Percentiles rank a stretch among this genome's conserved stretches.
These are phyloP conservation scores for Ceraclea dissimilis DNA, from an alignment of 2,888 invertebrate species.

Conservation along the genomic window DNA sequence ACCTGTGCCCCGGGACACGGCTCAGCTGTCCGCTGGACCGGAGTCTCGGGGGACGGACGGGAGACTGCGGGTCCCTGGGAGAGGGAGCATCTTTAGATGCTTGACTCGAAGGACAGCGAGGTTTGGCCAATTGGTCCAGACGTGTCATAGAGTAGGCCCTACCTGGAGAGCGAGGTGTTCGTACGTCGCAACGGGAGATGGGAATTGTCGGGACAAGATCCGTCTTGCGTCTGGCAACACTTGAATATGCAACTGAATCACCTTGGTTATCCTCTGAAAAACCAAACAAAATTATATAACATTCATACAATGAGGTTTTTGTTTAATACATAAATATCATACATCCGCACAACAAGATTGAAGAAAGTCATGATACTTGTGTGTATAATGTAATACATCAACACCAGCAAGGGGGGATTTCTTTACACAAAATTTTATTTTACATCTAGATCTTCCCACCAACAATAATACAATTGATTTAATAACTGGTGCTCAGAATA, in stretches of 20 bases:
- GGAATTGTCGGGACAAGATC: conserved; percentile 88
- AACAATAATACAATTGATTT: too few relatives aligned
- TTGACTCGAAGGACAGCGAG: conserved; percentile 43
- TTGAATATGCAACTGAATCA: conserved; percentile 52
- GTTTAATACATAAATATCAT: too few relatives aligned
- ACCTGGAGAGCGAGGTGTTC: conserved; percentile 47
- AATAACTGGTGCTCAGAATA: too few relatives aligned
- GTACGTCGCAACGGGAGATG: conserved; percentile 39
- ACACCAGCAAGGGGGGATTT: too few relatives aligned
- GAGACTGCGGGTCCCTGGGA: conserved; percentile 30
- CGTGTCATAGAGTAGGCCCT: conserved; percentile 93
- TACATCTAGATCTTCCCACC: too few relatives aligned
- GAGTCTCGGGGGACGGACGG: conserved; percentile 37
- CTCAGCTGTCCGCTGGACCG: conserved; percentile 25
- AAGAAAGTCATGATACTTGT: too few relatives aligned
- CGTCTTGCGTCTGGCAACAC: conserved; percentile 78
- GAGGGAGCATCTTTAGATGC: conserved; percentile 18
- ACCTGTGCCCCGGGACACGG: conserved; percentile 20
- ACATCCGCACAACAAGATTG: too few relatives aligned
- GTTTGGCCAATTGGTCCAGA: conserved; percentile 76
- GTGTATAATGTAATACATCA: too few relatives aligned
- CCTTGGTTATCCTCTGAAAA: conserved; percentile 17
- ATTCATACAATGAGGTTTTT: background rate
- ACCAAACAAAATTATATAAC: background rate
- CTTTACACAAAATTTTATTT: too few relatives aligned